These are phyloP conservation scores for Chionoecetes opilio DNA, from an alignment of 1,140 invertebrate species.

Conservation along the genomic window DNA sequence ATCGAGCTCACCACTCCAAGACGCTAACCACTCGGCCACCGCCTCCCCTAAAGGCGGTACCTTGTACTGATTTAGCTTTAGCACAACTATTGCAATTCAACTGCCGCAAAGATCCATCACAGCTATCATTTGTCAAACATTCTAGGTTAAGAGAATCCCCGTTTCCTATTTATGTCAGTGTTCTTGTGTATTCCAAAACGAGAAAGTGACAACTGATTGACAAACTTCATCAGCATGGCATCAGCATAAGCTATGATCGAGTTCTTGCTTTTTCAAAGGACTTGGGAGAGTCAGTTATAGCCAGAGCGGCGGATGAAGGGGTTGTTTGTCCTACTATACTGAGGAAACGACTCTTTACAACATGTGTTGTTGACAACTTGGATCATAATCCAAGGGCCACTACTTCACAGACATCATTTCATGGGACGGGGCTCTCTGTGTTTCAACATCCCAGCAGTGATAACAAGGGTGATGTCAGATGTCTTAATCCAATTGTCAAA, in stretches of 20 bases:
- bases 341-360: not conserved
- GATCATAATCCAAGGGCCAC: conserved; percentile 44
- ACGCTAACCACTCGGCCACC: too few relatives aligned
- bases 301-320: too few relatives aligned
- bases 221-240: too few relatives aligned
- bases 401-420: not conserved
- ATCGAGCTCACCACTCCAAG: too few relatives aligned
- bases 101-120: not conserved
- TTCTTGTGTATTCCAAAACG: not conserved
- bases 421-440: conserved; percentile 19
- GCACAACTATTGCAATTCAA: conserved; percentile 57
- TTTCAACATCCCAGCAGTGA: conserved; percentile 43
- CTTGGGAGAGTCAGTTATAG: too few relatives aligned
- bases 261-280: too few relatives aligned
- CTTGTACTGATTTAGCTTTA: not conserved
- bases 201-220: too few relatives aligned
- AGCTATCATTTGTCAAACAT: not conserved
- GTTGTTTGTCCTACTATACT: not conserved
- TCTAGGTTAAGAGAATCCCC: not conserved
- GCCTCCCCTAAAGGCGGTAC: too few relatives aligned
- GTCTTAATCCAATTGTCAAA: too few relatives aligned
- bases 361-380: not conserved
- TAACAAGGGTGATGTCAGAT: too few relatives aligned
- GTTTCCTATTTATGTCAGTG: not conserved
- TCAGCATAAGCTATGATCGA: too few relatives aligned